Base-by-base conservation (phyloP, 2,888 invertebrate species). In the Pocota personata region DNA sequence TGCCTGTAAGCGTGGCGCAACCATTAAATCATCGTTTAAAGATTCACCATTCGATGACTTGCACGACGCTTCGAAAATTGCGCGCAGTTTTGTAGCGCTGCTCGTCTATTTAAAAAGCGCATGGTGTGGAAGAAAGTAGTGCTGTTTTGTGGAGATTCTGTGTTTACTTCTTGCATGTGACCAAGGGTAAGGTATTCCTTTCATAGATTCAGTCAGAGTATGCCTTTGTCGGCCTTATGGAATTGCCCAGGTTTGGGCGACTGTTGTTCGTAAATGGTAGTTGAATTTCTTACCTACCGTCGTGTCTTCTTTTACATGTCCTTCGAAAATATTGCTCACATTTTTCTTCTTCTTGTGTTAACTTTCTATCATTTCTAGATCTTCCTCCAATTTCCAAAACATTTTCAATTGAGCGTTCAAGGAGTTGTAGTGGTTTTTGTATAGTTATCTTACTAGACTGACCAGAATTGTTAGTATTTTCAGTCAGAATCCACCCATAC, bases 401-500 rank as follows among this genome's bases (percentile, higher is more conserved):
- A 1, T 12, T 37, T 37, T 4, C 7, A 37, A 3, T 4, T 37
- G 37, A 37, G n/a, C 37, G 1, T 12, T 12, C n/a, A 12, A 37
- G 6, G 1, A 12, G n/a, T 12, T 37, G 12, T 12, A 37, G n/a
- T 12, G 37, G n/a, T n/a, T 37, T 10, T 37, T 37, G 37, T 2
- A 37, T 37, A 12, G 10, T 37, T 12, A 12, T 37, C 12, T 10
- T 37, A 37, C 12, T 12, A 12, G 12, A 1, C 12, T 10, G 37
- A 12, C 2, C n/a, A 40, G 21, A 6, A 21, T 7, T 37, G 21
- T 6, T 40, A 8, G 60, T 60, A n/a, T 6, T 60, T 6, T 14
- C 60, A 37, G 60, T 60, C 8, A 60, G 7, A 40, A 60, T 60
- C 60, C 60, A 60, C n/a, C n/a, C n/a, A n/a, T n/a, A n/a, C n/a